These are phyloP conservation scores for Tetraneura akinire DNA, from an alignment of 1,140 invertebrate species.

Conservation along the genomic window DNA sequence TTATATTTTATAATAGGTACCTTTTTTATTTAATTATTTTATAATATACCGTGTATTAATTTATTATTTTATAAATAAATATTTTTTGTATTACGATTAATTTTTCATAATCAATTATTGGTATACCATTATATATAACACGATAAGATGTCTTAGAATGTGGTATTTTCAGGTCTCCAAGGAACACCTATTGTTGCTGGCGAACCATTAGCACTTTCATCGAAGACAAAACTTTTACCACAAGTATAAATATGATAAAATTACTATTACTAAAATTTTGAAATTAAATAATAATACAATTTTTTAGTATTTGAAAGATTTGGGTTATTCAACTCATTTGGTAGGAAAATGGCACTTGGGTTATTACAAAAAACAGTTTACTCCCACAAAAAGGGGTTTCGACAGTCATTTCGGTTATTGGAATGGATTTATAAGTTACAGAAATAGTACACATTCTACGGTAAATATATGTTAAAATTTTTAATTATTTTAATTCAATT, in stretches of 20 bases:
- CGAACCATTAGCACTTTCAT: conserved; percentile 64
- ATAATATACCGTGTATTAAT: too few species aligned
- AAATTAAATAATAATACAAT: not conserved
- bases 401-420: conserved; percentile 69
- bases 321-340: conserved; percentile 69
- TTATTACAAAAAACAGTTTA: conserved; percentile 65
- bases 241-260: conserved; percentile 56
- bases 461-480: conserved; percentile 55
- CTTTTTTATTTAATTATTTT: too few species aligned
- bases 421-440: conserved; percentile 68
- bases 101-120: too few species aligned
- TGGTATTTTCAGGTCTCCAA: conserved; percentile 64
- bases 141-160: too few species aligned
- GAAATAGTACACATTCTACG: conserved; percentile 61
- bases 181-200: conserved; percentile 64
- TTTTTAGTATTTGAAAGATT: conserved; percentile 62
- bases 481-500: too few species aligned
- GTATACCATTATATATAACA: too few species aligned
- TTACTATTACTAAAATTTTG: not conserved
- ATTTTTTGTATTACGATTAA: too few species aligned
- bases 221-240: conserved; percentile 64
- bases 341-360: conserved; percentile 76
- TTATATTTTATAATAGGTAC: too few species aligned
- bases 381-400: conserved; percentile 68
- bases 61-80: too few species aligned